A percentile compares a stretch with the other conserved stretches of the same genome.
These are phyloP conservation scores for Drosophila tani DNA, from an alignment of 1,140 invertebrate genomes.

Conservation along the genomic window DNA sequence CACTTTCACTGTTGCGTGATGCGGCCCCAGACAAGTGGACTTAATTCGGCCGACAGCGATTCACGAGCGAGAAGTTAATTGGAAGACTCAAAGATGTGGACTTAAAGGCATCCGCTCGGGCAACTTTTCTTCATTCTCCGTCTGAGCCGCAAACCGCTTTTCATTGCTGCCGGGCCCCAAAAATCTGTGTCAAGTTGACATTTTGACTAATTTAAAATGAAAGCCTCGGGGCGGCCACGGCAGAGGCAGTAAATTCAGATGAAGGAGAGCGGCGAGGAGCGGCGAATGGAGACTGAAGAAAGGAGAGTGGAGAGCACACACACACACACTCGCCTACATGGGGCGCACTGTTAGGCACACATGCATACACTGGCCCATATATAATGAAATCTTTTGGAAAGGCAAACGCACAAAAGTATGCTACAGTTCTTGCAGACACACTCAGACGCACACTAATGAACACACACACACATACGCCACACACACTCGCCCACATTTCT, in stretches of 20 bases:
- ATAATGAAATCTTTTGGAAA: slow-evolving; percentile 61
- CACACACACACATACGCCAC: slow-evolving; percentile 17
- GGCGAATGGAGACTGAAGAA: not conserved
- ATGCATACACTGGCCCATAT: slow-evolving; percentile 23
- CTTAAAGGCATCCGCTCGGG: slow-evolving; percentile 37
- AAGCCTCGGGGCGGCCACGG: slow-evolving; percentile 32
- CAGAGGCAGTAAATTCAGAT: slow-evolving; percentile 11
- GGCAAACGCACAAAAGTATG: slow-evolving; percentile 64
- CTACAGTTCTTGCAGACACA: slow-evolving; percentile 57
- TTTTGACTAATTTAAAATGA: slow-evolving; percentile 81
- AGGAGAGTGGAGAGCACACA: slow-evolving; percentile 3
- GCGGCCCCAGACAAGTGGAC: slow-evolving; percentile 4
- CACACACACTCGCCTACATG: not conserved
- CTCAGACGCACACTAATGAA: slow-evolving; percentile 48
- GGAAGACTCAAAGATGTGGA: slow-evolving; percentile 35
- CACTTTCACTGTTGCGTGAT: not conserved
- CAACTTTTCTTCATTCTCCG: slow-evolving; percentile 22
- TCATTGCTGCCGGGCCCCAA: slow-evolving; percentile 47
- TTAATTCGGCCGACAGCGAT: slow-evolving; percentile 12
- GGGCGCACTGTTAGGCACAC: not conserved
- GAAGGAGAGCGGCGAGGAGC: slow-evolving; percentile 9
- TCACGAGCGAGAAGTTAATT: slow-evolving; percentile 41
- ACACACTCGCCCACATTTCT: slow-evolving; percentile 22
- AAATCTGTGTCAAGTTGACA: slow-evolving; percentile 83
- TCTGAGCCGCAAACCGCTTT: slow-evolving; percentile 47